These are phyloP conservation scores for Basileuterus tristriatus DNA, from an alignment of 2,797 vertebrate genomes.

Conservation along the genomic window DNA sequence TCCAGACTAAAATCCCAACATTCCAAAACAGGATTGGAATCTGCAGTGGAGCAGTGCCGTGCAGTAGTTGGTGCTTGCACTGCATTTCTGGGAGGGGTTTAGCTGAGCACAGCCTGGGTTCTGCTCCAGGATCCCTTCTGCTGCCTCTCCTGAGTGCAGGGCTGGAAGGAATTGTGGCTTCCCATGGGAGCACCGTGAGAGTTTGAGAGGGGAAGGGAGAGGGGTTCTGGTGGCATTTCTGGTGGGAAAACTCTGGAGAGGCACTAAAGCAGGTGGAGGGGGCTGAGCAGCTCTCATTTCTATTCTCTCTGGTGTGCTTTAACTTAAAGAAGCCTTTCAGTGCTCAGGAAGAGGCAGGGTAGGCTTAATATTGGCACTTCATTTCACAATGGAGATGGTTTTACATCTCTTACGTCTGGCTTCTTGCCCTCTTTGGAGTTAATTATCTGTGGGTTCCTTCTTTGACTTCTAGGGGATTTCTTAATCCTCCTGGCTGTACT, in stretches of 20 bases:
- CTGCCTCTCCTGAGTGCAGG: background rate
- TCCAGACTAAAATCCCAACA: background rate
- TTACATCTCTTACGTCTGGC: background rate
- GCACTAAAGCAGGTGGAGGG: background rate
- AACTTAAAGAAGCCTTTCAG: background rate
- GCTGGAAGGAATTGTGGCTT: background rate
- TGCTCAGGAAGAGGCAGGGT: background rate
- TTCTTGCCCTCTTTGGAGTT: background rate
- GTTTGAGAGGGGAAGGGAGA: background rate
- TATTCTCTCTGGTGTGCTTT: background rate
- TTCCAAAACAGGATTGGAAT: background rate
- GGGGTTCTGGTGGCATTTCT: background rate
- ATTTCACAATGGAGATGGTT: background rate
- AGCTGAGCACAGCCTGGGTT: background rate
- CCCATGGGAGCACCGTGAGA: background rate
- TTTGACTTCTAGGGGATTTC: background rate
- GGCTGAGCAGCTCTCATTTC: background rate
- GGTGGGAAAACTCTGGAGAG: background rate
- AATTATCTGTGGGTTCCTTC: background rate
- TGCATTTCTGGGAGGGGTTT: background rate
- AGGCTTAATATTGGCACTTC: background rate
- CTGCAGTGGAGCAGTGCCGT: background rate
- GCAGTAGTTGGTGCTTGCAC: background rate
- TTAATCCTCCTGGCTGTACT: background rate
- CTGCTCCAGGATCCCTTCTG: background rate